Base-by-base conservation (phyloP, 2,888 invertebrate species). In the Linnaemya tessellans region DNA sequence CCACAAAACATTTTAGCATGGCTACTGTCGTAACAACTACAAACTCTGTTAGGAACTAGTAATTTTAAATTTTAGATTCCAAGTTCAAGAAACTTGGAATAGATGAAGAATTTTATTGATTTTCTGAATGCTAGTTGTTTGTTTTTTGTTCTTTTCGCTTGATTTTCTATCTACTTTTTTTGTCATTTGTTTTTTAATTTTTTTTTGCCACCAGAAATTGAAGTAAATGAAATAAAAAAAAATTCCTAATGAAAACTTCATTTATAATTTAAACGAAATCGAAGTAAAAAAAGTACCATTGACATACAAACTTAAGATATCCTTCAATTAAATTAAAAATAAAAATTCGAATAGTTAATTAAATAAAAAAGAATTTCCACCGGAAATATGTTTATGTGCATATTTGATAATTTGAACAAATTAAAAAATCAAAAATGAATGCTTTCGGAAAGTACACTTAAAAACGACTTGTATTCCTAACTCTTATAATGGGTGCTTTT, bases 1-100 rank as follows among this genome's bases (percentile, higher is more conserved):
- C 9, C n/a, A 25, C 22, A 1, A 15, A 58, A 30, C 15, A 25
- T 78, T 62, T 25, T 71, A 73, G 18, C 46, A 38, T 73, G 46
- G 65, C 65, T 51, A 60, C 78, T 68, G 49, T 13, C 54, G n/a
- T 43, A 70, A 11, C 49, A 70, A 51, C 35, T 35, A 54, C 54
- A 62, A 51, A 70, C 41, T 30, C 30, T 46, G 35, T n/a, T 46
- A 56, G 46, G 54, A 54, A 51, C 20, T 1, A 62, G 1, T 7
- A 68, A 49, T n/a, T 43, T 54, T 18, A 71, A 71, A 77, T 78
- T 73, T 73, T 60, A 56, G 58, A 77, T 78, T 71, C 82, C 82
- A 83, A 83, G 82, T 83, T 83, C 82, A 83, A 83, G 82, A 78
- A 83, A 83, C 82, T 83, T 65, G 49, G n/a, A 78, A 46, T 20